Conservation (phyloP, 2,113 vertebrate genomes). For the Chrysemys picta region DNA sequence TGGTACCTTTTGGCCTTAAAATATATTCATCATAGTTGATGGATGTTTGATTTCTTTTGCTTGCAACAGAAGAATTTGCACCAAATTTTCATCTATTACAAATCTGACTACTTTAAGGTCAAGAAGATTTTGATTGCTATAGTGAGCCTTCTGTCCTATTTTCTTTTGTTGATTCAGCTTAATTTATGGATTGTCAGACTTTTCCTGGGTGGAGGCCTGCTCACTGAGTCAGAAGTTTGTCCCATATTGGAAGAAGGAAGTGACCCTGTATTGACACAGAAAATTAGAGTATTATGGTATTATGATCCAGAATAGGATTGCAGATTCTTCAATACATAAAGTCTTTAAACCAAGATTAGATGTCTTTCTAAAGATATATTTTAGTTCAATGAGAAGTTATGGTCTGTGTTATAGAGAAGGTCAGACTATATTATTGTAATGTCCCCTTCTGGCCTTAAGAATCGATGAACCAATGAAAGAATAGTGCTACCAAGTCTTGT, state of each 20-base stretch:
- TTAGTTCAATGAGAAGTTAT: background rate
- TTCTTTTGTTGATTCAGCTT: conserved; percentile 54
- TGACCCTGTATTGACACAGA: background rate
- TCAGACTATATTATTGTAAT: background rate
- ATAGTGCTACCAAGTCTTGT: background rate
- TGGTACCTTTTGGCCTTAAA: background rate
- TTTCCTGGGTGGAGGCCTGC: background rate
- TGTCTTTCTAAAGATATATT: background rate
- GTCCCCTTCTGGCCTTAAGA: background rate
- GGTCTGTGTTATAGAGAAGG: background rate
- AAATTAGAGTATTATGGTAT: rapidly evolving
- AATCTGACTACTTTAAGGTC: background rate
- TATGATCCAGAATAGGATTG: background rate
- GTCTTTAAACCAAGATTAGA: background rate
- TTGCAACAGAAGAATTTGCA: background rate
- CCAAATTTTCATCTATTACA: background rate
- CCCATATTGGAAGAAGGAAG: background rate
- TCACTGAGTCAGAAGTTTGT: background rate
- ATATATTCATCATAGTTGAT: background rate
- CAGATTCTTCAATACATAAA: background rate
- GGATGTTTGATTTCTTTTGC: background rate
- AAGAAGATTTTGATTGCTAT: conserved; percentile 19
- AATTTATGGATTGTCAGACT: conserved; percentile 50
- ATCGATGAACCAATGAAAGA: no score
- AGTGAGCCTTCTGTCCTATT: background rate